Evolutionary conservation across 2,797 vertebrate genomes (phyloP).

Genomic region (Galago senegalensis): DNA sequence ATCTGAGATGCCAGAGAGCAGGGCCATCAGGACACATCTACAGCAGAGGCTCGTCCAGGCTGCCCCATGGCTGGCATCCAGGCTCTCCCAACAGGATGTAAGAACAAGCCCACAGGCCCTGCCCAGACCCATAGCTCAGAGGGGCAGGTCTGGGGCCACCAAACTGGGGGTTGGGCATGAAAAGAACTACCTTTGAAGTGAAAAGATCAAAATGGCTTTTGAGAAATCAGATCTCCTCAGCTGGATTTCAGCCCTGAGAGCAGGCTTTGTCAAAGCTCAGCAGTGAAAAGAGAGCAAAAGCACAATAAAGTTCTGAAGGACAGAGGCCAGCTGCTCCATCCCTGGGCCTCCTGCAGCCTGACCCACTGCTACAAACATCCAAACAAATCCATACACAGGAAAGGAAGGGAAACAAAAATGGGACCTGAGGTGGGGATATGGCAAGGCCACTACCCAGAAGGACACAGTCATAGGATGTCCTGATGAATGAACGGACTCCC

Average conservation of each 20-base stretch:
- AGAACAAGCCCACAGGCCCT: not conserved
- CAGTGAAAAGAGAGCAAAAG: constrained; percentile 85
- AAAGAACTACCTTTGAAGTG: constrained; percentile 88
- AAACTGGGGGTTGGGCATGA: not conserved
- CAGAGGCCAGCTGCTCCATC: not conserved
- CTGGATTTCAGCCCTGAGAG: constrained; percentile 86
- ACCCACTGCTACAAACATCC: not conserved
- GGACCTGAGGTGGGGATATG: not conserved
- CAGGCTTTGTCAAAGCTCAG: constrained; percentile 77
- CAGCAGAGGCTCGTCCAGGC: not conserved
- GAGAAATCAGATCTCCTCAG: constrained; percentile 88
- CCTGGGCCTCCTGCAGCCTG: not conserved
- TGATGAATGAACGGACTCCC: not conserved
- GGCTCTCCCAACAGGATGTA: not conserved
- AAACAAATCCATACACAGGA: not conserved
- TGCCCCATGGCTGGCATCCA: not conserved
- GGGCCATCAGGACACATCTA: not conserved
- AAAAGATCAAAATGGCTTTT: constrained; percentile 88
- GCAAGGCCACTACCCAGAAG: not conserved
- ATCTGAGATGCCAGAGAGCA: not conserved
- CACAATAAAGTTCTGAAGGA: constrained; percentile 77
- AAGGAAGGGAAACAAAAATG: not conserved
- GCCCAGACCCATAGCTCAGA: not conserved
- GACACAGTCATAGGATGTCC: not conserved
- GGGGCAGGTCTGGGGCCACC: constrained; percentile 30